Evolutionary conservation across 2,888 invertebrate species (phyloP).

Genomic region (Eurois occulta): DNA sequence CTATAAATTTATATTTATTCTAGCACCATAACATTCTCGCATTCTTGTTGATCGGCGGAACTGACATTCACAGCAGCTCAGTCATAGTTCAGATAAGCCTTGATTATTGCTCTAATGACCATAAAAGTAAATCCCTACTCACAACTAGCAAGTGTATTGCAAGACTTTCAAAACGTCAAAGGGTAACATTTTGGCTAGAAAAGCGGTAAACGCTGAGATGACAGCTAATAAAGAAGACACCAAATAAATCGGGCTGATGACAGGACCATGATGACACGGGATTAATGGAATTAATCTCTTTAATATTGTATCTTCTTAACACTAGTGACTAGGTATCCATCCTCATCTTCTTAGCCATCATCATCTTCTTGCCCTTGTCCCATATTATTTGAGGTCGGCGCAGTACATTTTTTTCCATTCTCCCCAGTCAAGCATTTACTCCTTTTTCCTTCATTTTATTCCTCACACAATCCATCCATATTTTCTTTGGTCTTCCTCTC

Average conservation of each 20-base stretch:
- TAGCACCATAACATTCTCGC: constrained; percentile 2
- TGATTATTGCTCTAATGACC: constrained; percentile 13
- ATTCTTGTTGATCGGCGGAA: constrained; percentile 6
- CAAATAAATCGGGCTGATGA: neutral
- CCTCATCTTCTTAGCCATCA: too few species aligned
- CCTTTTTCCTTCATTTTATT: too few species aligned
- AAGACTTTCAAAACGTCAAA: neutral
- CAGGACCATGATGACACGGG: neutral
- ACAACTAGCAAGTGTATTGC: neutral
- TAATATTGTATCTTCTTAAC: neutral
- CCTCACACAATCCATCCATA: too few species aligned
- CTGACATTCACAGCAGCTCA: neutral
- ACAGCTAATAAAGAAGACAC: neutral
- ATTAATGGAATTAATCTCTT: neutral
- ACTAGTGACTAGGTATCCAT: neutral
- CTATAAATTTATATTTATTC: neutral
- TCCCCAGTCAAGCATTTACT: too few species aligned
- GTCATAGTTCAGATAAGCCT: constrained; percentile 3
- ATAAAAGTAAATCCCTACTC: constrained; percentile 14
- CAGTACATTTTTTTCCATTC: too few species aligned
- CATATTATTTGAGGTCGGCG: too few species aligned
- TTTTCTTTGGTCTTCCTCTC: too few species aligned
- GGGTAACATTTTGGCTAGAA: neutral
- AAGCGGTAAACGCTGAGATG: neutral
- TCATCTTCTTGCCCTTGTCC: too few species aligned